Evolutionary conservation across 2,113 vertebrate genomes (phyloP).

Genomic region (Phaethornis superciliosus): DNA sequence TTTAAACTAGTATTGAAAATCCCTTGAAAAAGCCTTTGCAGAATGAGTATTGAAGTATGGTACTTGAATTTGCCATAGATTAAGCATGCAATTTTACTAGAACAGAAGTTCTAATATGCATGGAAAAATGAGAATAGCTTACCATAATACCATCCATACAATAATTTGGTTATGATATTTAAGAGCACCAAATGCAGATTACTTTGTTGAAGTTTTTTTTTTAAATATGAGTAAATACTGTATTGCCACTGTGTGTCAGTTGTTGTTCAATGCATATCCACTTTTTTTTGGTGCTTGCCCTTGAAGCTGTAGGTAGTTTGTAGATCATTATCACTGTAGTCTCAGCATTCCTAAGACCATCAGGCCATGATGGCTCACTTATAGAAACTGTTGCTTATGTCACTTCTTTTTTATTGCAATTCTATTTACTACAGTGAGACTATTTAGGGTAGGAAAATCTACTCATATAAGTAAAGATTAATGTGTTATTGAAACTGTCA

Average conservation of each 20-base stretch:
- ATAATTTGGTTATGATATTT: background rate
- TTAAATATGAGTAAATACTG: background rate
- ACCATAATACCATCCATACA: background rate
- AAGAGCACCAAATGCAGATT: background rate
- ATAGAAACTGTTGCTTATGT: background rate
- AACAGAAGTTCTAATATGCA: background rate
- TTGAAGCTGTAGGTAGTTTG: background rate
- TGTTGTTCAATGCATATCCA: background rate
- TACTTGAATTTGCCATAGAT: background rate
- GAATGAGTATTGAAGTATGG: background rate
- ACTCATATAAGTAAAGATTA: background rate
- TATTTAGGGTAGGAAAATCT: background rate
- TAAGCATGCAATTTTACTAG: background rate
- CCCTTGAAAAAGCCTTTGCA: background rate
- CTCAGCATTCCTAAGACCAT: background rate
- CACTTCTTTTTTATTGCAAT: background rate
- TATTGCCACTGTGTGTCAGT: background rate
- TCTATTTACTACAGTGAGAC: background rate
- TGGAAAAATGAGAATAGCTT: background rate
- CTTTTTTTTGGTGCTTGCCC: background rate
- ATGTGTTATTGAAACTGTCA: background rate
- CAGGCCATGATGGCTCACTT: background rate
- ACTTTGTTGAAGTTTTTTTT: background rate
- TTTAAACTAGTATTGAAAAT: background rate
- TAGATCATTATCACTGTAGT: background rate